Percentiles rank a stretch among this genome's conserved stretches.
These are phyloP conservation scores for Sminthurides aquaticus DNA, from an alignment of 2,888 invertebrate species.

Conservation along the genomic window DNA sequence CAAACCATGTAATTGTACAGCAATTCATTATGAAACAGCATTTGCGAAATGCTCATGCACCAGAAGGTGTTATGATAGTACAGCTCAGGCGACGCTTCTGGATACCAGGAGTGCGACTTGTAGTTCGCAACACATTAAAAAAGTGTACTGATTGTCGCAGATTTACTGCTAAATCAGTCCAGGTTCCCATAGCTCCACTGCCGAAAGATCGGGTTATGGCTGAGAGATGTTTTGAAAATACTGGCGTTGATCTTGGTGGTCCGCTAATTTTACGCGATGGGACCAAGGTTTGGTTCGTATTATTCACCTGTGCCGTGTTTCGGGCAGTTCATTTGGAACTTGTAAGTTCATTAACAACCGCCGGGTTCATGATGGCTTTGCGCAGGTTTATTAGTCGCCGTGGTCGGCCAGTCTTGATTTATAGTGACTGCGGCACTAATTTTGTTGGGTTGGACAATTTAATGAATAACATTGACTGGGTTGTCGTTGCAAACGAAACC, in stretches of 20 bases:
- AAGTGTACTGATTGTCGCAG: background rate
- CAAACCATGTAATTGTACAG: slow-evolving; percentile 37
- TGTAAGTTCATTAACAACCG: slow-evolving; percentile 43
- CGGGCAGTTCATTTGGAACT: slow-evolving; percentile 46
- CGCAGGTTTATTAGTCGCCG: slow-evolving; percentile 7
- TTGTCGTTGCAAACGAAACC: background rate
- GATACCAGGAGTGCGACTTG: background rate
- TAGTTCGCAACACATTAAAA: background rate
- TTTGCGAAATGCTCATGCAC: slow-evolving; percentile 5
- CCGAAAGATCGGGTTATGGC: background rate
- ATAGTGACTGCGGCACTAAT: slow-evolving; percentile 12
- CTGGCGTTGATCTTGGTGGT: slow-evolving; percentile 6
- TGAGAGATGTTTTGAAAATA: background rate
- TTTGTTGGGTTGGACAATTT: slow-evolving; percentile 6
- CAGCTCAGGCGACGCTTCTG: background rate
- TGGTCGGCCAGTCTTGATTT: slow-evolving; percentile 1
- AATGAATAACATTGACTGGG: slow-evolving; percentile 3
- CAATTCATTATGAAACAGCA: slow-evolving; percentile 22
- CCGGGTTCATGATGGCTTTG: slow-evolving; percentile 42
- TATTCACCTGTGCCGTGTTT: slow-evolving; percentile 47
- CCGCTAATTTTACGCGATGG: background rate
- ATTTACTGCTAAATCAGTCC: background rate
- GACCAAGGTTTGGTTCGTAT: slow-evolving; percentile 44
- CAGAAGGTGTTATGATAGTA: background rate
- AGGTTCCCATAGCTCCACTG: background rate